phyloP scores from a whole-genome alignment of 1,140 invertebrate genomes.

The Pollicipes pollicipes region DNA sequence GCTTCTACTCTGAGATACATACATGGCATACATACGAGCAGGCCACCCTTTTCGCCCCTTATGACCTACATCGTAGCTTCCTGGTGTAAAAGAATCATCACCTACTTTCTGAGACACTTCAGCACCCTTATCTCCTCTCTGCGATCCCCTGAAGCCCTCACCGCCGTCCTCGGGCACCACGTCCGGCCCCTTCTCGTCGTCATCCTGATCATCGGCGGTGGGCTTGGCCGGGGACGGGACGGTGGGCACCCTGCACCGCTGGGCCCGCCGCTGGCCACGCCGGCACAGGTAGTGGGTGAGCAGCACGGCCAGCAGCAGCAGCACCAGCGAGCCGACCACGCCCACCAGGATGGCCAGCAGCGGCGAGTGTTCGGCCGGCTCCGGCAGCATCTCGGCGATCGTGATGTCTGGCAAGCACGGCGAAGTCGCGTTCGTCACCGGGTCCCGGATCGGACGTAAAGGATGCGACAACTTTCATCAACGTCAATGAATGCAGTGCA shows the following conservation, averaged over 20 bases:
- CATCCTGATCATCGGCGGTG: neutral
- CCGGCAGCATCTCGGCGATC: neutral
- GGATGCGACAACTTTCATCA: too few species aligned
- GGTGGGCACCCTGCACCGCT: neutral
- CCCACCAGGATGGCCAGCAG: neutral
- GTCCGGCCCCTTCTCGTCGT: neutral
- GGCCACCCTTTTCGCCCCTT: too few species aligned
- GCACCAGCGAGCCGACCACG: neutral
- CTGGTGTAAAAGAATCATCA: too few species aligned
- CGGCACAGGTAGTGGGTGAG: neutral
- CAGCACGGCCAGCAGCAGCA: neutral
- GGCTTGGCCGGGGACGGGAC: too few species aligned
- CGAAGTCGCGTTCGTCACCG: neutral
- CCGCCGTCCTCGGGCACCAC: neutral
- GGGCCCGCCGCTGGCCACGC: neutral
- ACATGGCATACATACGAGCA: too few species aligned
- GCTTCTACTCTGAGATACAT: too few species aligned
- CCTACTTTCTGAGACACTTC: too few species aligned
- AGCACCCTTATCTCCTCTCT: too few species aligned
- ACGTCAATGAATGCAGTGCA: too few species aligned
- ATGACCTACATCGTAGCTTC: too few species aligned
- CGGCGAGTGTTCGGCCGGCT: neutral
- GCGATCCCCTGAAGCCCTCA: neutral
- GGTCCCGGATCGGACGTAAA: too few species aligned
- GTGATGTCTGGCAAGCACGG: neutral